A percentile compares a stretch with the other conserved stretches of the same genome.
phyloP scores from a whole-genome alignment of 1,140 invertebrate species.

The Euwallacea similis region DNA sequence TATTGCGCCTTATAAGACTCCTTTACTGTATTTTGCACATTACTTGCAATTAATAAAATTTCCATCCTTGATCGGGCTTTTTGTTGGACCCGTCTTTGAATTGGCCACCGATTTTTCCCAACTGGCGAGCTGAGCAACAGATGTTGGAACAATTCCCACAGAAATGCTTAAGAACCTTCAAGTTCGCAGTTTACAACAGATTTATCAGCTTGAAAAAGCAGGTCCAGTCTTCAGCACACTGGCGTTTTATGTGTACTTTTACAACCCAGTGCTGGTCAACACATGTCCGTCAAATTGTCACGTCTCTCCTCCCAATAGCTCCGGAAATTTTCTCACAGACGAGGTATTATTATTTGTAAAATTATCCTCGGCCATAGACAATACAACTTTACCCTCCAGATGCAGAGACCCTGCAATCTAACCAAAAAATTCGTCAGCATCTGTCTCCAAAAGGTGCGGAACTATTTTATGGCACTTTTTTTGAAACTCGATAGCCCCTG shows the following conservation, averaged over 20 bases:
- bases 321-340: constrained; percentile 13
- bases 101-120: no score
- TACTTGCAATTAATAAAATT: no score
- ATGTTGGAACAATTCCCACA: no score
- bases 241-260: neutral
- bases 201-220: no score
- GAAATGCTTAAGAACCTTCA: no score
- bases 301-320: constrained; percentile 22
- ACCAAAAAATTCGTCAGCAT: constrained; percentile 25
- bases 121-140: no score
- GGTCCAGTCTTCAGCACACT: no score
- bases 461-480: constrained; percentile 11
- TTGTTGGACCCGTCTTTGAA: no score
- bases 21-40: no score
- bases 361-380: constrained; percentile 5
- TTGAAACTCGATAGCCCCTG: constrained; percentile 15
- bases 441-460: constrained; percentile 9
- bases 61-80: no score
- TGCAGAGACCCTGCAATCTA: constrained; percentile 10
- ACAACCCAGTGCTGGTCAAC: constrained; percentile 5
- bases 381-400: constrained; percentile 22
- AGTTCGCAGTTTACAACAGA: no score
- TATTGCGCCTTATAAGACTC: no score
- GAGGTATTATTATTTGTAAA: constrained; percentile 14
- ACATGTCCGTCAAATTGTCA: constrained; percentile 24